A percentile compares a stretch with the other conserved stretches of the same genome.
Evolutionary conservation across 2,113 vertebrate genomes (phyloP).

Genomic region (Suncus etruscus): DNA sequence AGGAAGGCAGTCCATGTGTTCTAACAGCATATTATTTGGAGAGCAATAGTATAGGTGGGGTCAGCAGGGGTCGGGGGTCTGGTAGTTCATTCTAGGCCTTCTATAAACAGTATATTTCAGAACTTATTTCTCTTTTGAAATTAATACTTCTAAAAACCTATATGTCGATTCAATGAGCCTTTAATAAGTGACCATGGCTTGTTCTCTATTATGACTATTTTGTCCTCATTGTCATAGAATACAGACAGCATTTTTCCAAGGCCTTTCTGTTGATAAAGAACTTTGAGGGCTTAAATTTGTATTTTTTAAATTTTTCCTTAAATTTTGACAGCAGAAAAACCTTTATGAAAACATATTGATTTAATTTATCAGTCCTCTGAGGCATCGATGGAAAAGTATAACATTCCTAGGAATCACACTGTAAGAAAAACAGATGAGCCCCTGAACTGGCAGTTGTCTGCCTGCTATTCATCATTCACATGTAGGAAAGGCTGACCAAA

Average conservation of each 20-base stretch:
- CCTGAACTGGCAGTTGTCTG: slow-evolving; percentile 72
- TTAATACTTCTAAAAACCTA: slow-evolving; percentile 49
- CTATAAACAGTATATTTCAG: not conserved
- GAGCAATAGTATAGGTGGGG: not conserved
- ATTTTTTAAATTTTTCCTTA: not conserved
- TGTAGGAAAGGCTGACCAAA: slow-evolving; percentile 69
- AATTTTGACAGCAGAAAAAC: slow-evolving; percentile 72
- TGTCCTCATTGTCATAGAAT: slow-evolving; percentile 64
- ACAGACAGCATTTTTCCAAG: slow-evolving; percentile 61
- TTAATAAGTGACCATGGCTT: not conserved
- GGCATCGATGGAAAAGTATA: slow-evolving; percentile 70
- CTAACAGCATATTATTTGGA: not conserved
- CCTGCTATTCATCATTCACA: slow-evolving; percentile 69
- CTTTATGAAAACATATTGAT: slow-evolving; percentile 58
- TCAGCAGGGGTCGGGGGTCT: not conserved
- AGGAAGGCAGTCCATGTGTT: not conserved
- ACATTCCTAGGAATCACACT: slow-evolving; percentile 56
- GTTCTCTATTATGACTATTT: slow-evolving; percentile 66
- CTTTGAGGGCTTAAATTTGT: not conserved
- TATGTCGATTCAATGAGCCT: slow-evolving; percentile 49
- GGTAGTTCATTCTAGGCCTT: not conserved
- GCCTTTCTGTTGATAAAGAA: slow-evolving; percentile 40
- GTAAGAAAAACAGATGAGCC: slow-evolving; percentile 79
- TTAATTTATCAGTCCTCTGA: slow-evolving; percentile 79
- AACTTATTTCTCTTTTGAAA: not conserved